Conservation (phyloP, 2,797 vertebrate genomes). For the Sorex maritimensis region DNA sequence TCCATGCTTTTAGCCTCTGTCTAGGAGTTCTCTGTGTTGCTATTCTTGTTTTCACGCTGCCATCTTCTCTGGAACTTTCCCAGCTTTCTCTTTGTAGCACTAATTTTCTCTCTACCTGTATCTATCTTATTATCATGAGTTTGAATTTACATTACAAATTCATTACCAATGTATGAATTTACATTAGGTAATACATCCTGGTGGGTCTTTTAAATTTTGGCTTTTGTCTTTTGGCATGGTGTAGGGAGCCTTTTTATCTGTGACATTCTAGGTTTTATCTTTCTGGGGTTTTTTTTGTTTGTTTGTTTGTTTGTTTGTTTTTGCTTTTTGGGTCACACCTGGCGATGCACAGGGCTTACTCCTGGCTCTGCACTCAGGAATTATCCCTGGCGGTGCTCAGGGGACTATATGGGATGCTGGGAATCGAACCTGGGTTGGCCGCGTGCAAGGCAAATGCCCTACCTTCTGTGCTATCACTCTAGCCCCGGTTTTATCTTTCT, state of each 20-base stretch:
- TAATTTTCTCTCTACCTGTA: constrained; percentile 57
- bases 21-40: constrained; percentile 19
- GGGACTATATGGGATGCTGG: too few species aligned
- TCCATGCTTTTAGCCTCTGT: constrained; percentile 12
- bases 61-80: constrained; percentile 42
- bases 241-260: not conserved
- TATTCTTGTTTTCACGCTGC: not conserved
- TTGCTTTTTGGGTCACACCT: too few species aligned
- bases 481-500: not conserved
- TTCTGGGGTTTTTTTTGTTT: not conserved
- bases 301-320: too few species aligned
- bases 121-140: constrained; percentile 54
- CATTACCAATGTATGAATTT: not conserved
- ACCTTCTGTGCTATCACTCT: too few species aligned
- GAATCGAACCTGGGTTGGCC: too few species aligned
- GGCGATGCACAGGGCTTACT: too few species aligned
- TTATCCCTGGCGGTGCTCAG: too few species aligned
- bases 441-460: too few species aligned
- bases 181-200: too few species aligned
- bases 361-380: too few species aligned
- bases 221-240: not conserved
- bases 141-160: not conserved
- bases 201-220: not conserved
- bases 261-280: not conserved
- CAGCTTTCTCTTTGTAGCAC: constrained; percentile 12